These are phyloP conservation scores for Hemibagrus guttatus DNA, from an alignment of 2,797 vertebrate genomes.

Conservation along the genomic window DNA sequence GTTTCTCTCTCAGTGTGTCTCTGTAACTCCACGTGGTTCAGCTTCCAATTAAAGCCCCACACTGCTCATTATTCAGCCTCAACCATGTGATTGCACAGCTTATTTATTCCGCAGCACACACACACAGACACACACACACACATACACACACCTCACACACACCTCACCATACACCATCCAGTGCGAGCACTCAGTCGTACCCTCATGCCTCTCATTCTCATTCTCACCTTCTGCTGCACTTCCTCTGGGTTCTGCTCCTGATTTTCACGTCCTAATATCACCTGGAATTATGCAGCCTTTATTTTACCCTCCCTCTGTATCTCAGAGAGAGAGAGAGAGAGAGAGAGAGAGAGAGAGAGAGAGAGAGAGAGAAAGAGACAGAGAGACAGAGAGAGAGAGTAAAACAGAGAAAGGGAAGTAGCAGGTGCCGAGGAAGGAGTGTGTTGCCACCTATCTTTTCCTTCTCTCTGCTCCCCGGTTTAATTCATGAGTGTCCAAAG, in stretches of 20 bases:
- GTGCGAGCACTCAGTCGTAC: constrained; percentile 19
- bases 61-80: constrained; percentile 40
- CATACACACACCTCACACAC: not conserved
- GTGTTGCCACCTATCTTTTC: not conserved
- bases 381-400: not conserved
- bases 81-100: constrained; percentile 24
- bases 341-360: not conserved
- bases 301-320: constrained; percentile 15
- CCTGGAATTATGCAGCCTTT: constrained; percentile 6
- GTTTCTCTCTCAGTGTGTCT: not conserved
- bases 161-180: constrained; percentile 4
- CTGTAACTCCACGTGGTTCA: not conserved
- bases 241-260: constrained; percentile 10
- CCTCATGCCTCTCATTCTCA: constrained; percentile 42
- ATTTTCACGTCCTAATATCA: constrained; percentile 16
- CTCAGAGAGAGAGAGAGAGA: not conserved
- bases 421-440: not conserved
- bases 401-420: not conserved
- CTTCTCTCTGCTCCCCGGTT: not conserved
- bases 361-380: not conserved
- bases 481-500: not conserved
- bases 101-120: not conserved
- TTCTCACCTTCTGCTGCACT: constrained; percentile 35
- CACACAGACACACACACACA: not conserved
- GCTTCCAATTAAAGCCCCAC: constrained; percentile 35